Percentiles rank a stretch among this genome's conserved stretches.
Conservation (phyloP, 1,140 invertebrate species). For the Camponotus floridanus region DNA sequence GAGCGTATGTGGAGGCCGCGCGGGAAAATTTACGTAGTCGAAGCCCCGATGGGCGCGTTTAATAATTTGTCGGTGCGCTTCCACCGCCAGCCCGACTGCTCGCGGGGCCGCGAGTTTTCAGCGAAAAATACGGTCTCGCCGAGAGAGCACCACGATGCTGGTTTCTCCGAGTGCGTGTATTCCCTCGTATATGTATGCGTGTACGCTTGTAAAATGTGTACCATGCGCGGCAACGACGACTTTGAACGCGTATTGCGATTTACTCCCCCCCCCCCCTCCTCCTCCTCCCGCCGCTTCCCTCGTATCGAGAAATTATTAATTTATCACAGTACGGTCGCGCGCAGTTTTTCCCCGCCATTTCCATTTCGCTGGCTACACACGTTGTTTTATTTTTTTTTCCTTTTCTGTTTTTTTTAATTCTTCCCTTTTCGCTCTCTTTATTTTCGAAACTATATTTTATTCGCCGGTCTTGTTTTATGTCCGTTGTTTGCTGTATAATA, state of each 20-base stretch:
- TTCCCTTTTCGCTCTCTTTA: background rate
- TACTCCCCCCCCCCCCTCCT: background rate
- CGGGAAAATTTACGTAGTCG: slow-evolving; percentile 67
- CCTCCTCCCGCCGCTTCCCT: no score
- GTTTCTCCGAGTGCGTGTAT: slow-evolving; percentile 9
- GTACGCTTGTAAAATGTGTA: background rate
- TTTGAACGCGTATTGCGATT: slow-evolving; percentile 13
- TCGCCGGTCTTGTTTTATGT: background rate
- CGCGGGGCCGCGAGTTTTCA: slow-evolving; percentile 25
- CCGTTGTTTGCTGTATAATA: slow-evolving; percentile 8
- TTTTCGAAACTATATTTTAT: background rate
- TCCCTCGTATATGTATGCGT: slow-evolving; percentile 9
- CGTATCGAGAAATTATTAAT: slow-evolving; percentile 56
- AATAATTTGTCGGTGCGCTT: slow-evolving; percentile 70
- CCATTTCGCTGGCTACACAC: slow-evolving; percentile 7
- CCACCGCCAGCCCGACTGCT: slow-evolving; percentile 1
- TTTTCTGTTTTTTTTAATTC: background rate
- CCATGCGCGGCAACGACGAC: background rate
- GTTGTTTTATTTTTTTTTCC: background rate
- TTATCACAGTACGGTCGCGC: background rate
- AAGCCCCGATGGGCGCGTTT: slow-evolving; percentile 67
- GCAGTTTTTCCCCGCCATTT: background rate
- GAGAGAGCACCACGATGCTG: slow-evolving; percentile 55
- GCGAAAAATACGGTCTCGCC: slow-evolving; percentile 66
- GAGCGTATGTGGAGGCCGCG: slow-evolving; percentile 28